Percentiles rank a stretch among this genome's conserved stretches.
phyloP scores from a whole-genome alignment of 2,797 vertebrate species.

The Lophius americanus region DNA sequence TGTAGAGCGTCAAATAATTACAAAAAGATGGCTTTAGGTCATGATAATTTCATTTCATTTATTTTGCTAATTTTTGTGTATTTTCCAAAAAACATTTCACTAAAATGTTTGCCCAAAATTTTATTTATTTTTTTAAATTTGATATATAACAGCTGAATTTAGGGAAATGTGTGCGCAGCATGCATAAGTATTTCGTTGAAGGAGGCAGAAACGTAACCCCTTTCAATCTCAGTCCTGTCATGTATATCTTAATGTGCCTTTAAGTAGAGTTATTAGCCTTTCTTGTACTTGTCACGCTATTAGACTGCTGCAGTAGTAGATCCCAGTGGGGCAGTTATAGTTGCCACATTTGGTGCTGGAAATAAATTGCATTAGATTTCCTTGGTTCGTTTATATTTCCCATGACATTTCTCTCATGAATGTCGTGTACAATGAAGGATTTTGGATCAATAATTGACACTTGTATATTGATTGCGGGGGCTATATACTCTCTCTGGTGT shows the following conservation, averaged over 20 bases:
- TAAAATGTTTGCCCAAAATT: background rate
- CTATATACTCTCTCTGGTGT: background rate
- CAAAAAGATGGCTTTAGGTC: background rate
- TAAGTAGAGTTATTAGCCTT: conserved; percentile 25
- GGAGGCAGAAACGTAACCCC: conserved; percentile 5
- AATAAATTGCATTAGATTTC: conserved; percentile 34
- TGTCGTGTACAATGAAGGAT: background rate
- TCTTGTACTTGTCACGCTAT: no score
- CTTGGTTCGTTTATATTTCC: conserved; percentile 31
- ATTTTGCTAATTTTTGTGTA: no score
- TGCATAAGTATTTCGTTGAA: conserved; percentile 5
- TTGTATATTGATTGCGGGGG: conserved; percentile 3
- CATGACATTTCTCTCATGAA: conserved; percentile 1
- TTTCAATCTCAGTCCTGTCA: conserved; percentile 27
- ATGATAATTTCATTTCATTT: background rate
- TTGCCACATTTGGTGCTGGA: conserved; percentile 22
- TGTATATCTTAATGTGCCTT: conserved; percentile 28
- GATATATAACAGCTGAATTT: conserved; percentile 2
- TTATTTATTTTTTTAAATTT: background rate
- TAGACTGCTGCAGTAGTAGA: conserved; percentile 18
- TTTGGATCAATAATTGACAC: conserved; percentile 12
- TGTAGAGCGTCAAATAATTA: no score
- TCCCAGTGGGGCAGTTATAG: conserved; percentile 29
- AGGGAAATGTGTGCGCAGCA: background rate
- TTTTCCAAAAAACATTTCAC: no score